Evolutionary conservation across 2,797 vertebrate genomes (phyloP).

Genomic region (Caiman crocodilus): DNA sequence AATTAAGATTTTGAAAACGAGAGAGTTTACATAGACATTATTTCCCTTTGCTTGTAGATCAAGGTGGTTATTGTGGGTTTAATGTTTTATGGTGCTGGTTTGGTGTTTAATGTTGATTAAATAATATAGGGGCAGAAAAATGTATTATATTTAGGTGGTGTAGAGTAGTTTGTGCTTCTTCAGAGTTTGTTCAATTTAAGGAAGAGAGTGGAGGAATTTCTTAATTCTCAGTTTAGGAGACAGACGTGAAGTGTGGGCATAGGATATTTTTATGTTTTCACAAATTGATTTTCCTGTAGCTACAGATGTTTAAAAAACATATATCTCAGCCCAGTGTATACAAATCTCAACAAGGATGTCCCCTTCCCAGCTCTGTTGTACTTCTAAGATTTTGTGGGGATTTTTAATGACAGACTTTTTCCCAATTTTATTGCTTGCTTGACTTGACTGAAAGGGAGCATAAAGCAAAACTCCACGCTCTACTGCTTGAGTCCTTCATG

Average conservation of each 20-base stretch:
- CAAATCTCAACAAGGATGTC: background rate
- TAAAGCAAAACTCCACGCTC: background rate
- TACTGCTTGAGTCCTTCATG: background rate
- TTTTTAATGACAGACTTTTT: background rate
- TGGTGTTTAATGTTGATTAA: background rate
- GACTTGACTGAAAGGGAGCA: background rate
- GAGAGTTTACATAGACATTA: background rate
- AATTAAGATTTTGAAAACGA: background rate
- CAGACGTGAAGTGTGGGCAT: background rate
- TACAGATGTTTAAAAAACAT: background rate
- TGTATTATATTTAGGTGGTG: background rate
- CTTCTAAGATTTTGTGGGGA: background rate
- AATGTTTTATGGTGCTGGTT: too few relatives aligned
- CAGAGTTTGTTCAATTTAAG: background rate
- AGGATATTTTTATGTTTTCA: background rate
- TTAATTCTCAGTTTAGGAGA: background rate
- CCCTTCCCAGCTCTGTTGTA: background rate
- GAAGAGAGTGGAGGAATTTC: background rate
- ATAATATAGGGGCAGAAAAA: background rate
- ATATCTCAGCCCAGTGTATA: background rate
- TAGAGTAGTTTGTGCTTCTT: background rate
- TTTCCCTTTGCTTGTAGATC: background rate
- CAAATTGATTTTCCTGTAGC: background rate
- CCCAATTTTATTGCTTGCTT: background rate
- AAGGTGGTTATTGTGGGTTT: fast-evolving